Base-by-base conservation (phyloP, 2,888 invertebrate species). In the Zelleria hepariella region DNA sequence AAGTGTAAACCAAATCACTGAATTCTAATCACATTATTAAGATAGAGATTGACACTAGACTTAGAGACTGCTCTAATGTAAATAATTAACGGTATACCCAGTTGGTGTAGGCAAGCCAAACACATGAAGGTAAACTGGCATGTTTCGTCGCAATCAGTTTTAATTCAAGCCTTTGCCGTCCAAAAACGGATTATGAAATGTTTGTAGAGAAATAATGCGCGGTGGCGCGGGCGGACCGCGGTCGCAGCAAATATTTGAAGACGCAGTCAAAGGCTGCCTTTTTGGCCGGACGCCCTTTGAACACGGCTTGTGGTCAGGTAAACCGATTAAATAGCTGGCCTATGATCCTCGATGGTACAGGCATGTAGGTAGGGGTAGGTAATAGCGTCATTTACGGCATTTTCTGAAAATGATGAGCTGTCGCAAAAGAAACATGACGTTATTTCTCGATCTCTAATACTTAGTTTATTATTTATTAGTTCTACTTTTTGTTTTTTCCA, bases 221-320 rank as follows among this genome's bases (percentile, higher is more conserved):
- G 80, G 81, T 81, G 75, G 80, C 69, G 82, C 82, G 2, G 7
- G 80, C 81, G 77, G 80, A 80, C 80, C 75, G 81, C 70, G 72
- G 81, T 80, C 74, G 75, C 71, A 64, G 75, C 86, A 86, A 87
- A 88, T 87, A 87, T 86, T 87, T 86, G 82, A 81, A 84, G 82
- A 80, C 71, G 32, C 62, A 78, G 80, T 86, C 84, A 87, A 86
- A 86, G 86, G 82, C 77, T 71, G 73, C 80, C 77, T 83, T 86
- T 85, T 87, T 84, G 83, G 79, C 21, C 49, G 64, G 66, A 69
- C 75, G 77, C 69, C 82, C 85, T 86, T 86, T 86, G 86, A 81
- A 65, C 66, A 63, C 71, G 82, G 81, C 78, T 67, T 81, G 87
- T 69, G 87, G 87, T 81, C 79, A 77, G 74, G 72, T 87, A 86